Evolutionary conservation across 2,888 invertebrate genomes (phyloP).

Genomic region (Matsumyia berberina): DNA sequence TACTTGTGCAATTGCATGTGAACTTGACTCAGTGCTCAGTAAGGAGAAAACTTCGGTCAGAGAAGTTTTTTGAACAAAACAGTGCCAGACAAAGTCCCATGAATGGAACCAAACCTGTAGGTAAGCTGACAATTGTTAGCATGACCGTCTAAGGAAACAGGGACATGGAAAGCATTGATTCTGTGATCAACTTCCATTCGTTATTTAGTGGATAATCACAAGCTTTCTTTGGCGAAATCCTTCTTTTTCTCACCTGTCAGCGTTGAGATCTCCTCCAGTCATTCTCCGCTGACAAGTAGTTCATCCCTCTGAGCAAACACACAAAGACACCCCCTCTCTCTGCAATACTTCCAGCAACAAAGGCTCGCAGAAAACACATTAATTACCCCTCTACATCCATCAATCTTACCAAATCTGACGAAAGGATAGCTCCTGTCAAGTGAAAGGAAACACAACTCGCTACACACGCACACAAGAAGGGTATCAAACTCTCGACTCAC

Average conservation of each 20-base stretch:
- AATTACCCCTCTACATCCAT: conserved; percentile 27
- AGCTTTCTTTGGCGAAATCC: too few species aligned
- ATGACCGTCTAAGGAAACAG: too few species aligned
- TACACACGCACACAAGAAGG: neutral
- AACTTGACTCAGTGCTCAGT: too few species aligned
- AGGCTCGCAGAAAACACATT: neutral
- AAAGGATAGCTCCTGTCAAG: conserved; percentile 44
- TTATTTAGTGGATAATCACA: too few species aligned
- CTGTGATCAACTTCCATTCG: too few species aligned
- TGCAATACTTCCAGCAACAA: neutral
- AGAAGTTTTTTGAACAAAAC: too few species aligned
- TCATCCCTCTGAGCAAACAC: neutral
- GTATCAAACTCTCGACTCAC: neutral
- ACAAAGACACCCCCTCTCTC: neutral
- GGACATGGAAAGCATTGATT: too few species aligned
- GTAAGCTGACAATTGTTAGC: too few species aligned
- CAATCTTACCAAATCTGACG: conserved; percentile 38
- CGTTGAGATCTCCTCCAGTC: neutral
- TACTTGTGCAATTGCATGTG: too few species aligned
- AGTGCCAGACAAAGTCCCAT: too few species aligned
- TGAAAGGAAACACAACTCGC: neutral
- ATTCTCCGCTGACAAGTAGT: neutral
- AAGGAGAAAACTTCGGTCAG: too few species aligned
- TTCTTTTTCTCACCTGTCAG: conserved; percentile 11
- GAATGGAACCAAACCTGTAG: too few species aligned